phyloP scores from a whole-genome alignment of 2,888 invertebrate genomes.

The Tiliacea citrago region DNA sequence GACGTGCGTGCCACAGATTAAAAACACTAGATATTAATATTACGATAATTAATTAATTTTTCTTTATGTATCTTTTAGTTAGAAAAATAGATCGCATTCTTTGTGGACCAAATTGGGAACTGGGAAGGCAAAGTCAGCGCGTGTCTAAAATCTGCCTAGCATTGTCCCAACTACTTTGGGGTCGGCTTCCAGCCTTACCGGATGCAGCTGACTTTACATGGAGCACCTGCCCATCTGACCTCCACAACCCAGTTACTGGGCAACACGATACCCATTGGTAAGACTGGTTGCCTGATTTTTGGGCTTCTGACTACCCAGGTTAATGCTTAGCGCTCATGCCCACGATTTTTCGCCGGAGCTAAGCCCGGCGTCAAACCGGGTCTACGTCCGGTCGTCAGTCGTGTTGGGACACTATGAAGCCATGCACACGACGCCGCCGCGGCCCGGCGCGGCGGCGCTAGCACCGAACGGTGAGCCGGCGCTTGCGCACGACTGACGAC shows the following conservation, averaged over 20 bases:
- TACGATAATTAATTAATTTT: too few species aligned
- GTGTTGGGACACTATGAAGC: too few species aligned
- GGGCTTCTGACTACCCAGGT: not conserved
- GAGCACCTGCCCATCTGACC: not conserved
- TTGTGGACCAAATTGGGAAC: not conserved
- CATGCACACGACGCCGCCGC: too few species aligned
- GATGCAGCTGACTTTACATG: not conserved
- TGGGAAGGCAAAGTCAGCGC: conserved; percentile 1
- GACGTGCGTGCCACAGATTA: not conserved
- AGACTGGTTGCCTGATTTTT: not conserved
- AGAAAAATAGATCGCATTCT: conserved; percentile 3
- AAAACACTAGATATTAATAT: not conserved
- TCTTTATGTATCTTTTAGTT: not conserved
- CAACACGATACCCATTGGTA: not conserved
- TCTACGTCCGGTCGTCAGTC: too few species aligned
- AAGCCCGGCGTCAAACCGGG: too few species aligned
- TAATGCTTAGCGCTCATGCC: too few species aligned
- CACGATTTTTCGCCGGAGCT: too few species aligned
- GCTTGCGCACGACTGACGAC: too few species aligned
- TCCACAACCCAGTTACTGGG: not conserved
- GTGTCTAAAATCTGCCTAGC: conserved; percentile 2
- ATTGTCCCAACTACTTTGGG: not conserved
- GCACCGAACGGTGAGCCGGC: too few species aligned
- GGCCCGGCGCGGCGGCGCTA: too few species aligned
- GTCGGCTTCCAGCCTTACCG: not conserved